Conservation (phyloP, 1,140 invertebrate genomes). For the Gonioctena quinquepunctata region DNA sequence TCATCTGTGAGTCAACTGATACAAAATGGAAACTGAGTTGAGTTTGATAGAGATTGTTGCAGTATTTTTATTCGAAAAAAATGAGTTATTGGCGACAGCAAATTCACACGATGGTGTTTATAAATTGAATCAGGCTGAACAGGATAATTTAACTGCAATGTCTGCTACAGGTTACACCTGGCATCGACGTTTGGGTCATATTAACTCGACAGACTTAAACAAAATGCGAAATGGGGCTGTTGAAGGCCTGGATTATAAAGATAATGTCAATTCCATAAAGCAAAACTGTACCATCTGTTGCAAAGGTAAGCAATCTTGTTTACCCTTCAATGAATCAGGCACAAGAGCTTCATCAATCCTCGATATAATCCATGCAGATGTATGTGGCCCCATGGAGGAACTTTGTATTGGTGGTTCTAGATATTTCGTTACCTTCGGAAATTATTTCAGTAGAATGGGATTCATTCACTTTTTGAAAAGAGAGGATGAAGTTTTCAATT, state of each 20-base stretch:
- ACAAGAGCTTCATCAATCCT: not conserved
- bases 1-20: not conserved
- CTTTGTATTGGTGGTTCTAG: slow-evolving; percentile 41
- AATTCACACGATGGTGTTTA: not conserved
- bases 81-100: not conserved
- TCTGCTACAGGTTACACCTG: not conserved
- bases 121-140: not conserved
- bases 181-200: not conserved
- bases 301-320: not conserved
- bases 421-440: slow-evolving; percentile 47
- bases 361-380: slow-evolving; percentile 2
- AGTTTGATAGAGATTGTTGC: not conserved
- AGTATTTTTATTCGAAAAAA: not conserved
- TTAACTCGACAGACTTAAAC: not conserved
- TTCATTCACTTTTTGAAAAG: slow-evolving; percentile 50
- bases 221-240: not conserved
- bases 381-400: slow-evolving; percentile 21
- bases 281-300: not conserved
- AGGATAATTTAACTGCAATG: not conserved
- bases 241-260: not conserved
- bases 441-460: slow-evolving; percentile 50
- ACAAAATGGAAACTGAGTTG: not conserved
- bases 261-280: not conserved
- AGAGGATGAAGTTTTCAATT: slow-evolving; percentile 43
- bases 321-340: not conserved